phyloP scores from a whole-genome alignment of 2,888 invertebrate genomes.

The Belgica antarctica region DNA sequence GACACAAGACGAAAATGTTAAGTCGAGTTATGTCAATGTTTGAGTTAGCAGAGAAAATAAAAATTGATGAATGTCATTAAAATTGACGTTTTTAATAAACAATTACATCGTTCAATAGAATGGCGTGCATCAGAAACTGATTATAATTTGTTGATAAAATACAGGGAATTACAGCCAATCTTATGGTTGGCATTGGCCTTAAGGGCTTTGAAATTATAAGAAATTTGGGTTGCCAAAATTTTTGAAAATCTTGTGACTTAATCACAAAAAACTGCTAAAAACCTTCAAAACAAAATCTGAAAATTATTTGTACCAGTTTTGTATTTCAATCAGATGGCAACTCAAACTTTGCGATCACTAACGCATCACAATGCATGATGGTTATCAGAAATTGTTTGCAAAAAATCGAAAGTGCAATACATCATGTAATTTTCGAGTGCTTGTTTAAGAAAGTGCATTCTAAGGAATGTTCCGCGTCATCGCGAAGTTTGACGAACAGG shows the following conservation, averaged over 20 bases:
- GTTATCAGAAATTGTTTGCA: background rate
- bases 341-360: no score
- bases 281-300: background rate
- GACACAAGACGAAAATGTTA: no score
- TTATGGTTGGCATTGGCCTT: conserved; percentile 17
- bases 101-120: background rate
- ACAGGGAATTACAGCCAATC: background rate
- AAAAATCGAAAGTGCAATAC: background rate
- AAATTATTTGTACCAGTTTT: no score
- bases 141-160: background rate
- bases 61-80: background rate
- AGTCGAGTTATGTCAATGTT: no score
- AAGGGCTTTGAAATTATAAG: conserved; percentile 14
- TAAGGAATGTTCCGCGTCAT: background rate
- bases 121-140: no score
- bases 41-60: no score
- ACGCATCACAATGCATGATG: no score
- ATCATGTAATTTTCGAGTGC: background rate
- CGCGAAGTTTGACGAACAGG: conserved; percentile 32
- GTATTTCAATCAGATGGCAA: no score
- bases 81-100: conserved; percentile 21
- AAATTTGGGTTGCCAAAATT: no score
- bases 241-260: background rate
- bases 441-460: background rate
- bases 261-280: background rate